Evolutionary conservation across 2,888 invertebrate species (phyloP).

Genomic region (Torymus tubicola): DNA sequence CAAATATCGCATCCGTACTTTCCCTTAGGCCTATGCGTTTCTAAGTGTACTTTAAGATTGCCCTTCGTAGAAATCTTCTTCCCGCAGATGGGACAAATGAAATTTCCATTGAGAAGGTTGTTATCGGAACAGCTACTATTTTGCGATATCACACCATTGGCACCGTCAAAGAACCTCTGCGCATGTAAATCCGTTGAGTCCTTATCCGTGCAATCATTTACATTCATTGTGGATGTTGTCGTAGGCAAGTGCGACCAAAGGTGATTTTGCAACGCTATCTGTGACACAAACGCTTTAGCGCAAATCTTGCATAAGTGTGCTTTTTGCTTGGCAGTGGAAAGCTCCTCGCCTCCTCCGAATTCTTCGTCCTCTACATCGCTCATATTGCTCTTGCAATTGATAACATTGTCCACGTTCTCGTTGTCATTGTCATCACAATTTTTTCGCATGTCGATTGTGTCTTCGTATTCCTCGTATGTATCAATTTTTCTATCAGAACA

Average conservation of each 20-base stretch:
- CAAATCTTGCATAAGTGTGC: constrained; percentile 80
- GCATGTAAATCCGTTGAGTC: constrained; percentile 67
- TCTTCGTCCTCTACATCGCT: constrained; percentile 51
- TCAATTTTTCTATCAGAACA: neutral
- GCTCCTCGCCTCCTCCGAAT: constrained; percentile 57
- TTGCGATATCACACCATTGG: constrained; percentile 70
- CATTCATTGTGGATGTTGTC: neutral
- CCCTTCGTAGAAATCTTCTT: constrained; percentile 81
- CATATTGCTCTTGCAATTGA: constrained; percentile 25
- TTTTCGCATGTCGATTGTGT: neutral
- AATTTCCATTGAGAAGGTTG: constrained; percentile 72
- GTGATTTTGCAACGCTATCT: constrained; percentile 81
- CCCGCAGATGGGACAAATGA: constrained; percentile 80
- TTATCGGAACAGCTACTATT: constrained; percentile 66
- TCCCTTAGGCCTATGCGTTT: constrained; percentile 81
- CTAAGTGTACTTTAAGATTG: constrained; percentile 82
- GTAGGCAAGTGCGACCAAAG: constrained; percentile 79
- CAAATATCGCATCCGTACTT: constrained; percentile 82
- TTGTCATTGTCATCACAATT: constrained; percentile 39
- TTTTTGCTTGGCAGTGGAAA: constrained; percentile 68
- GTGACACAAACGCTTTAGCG: constrained; percentile 79
- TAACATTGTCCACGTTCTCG: constrained; percentile 41
- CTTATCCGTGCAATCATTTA: constrained; percentile 3
- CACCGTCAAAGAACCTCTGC: constrained; percentile 68
- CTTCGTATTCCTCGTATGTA: neutral